Evolutionary conservation across 2,888 invertebrate species (phyloP).

Genomic region (Acrobasis consociella): DNA sequence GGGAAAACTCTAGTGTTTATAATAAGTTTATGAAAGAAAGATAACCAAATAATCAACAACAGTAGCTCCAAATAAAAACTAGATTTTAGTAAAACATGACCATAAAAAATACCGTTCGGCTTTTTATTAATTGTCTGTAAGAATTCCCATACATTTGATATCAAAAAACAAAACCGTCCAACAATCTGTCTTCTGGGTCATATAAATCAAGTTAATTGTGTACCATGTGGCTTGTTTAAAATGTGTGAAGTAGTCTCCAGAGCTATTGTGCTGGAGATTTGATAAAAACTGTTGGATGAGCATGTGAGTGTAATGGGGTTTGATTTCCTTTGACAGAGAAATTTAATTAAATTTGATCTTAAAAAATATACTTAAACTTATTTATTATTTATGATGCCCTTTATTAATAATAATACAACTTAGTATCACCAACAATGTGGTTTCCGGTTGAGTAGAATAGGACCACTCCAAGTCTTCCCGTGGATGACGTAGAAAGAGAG

Average conservation of each 20-base stretch:
- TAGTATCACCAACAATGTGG: no score
- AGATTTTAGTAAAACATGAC: conserved; percentile 7
- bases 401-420: no score
- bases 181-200: conserved; percentile 42
- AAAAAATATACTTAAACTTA: no score
- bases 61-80: not conserved
- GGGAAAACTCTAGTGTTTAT: no score
- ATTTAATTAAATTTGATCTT: no score
- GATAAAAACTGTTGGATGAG: conserved; percentile 1
- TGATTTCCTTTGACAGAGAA: not conserved
- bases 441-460: no score
- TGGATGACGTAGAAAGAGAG: no score
- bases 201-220: conserved; percentile 60
- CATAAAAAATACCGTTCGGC: conserved; percentile 19
- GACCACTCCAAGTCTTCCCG: no score
- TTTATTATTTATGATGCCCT: no score
- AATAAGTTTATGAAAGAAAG: no score
- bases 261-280: conserved; percentile 35
- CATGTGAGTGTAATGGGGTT: conserved; percentile 10
- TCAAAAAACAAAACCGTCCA: conserved; percentile 34
- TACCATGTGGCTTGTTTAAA: conserved; percentile 46
- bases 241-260: conserved; percentile 45
- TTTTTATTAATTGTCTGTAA: conserved; percentile 20
- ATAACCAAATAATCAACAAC: not conserved
- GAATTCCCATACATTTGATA: conserved; percentile 26